Evolutionary conservation across 2,113 vertebrate species (phyloP).

Genomic region (Anas platyrhynchos): DNA sequence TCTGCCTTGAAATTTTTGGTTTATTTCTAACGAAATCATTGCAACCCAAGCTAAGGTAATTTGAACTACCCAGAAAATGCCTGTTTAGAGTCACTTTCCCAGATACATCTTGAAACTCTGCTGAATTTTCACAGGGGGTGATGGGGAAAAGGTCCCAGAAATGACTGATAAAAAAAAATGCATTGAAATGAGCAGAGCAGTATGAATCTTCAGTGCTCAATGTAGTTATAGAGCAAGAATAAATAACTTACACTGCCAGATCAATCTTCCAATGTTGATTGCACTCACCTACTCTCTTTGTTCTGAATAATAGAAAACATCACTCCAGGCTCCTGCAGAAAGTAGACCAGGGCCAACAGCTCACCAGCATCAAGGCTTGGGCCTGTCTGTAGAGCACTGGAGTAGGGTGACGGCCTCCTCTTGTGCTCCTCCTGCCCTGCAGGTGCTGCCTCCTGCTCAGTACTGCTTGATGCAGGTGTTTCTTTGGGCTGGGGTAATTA

Average conservation of each 20-base stretch:
- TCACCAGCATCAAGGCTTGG: background rate
- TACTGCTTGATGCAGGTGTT: fast-evolving
- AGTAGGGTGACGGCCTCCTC: background rate
- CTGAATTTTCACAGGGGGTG: background rate
- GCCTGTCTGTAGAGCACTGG: background rate
- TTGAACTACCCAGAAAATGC: background rate
- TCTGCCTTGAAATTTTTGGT: background rate
- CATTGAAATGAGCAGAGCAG: background rate
- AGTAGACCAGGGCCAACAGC: background rate
- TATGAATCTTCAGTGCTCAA: background rate
- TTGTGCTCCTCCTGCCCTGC: background rate
- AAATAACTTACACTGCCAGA: background rate
- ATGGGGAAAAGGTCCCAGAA: background rate
- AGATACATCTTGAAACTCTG: background rate
- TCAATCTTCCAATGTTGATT: background rate
- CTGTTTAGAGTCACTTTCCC: background rate
- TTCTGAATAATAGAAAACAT: background rate
- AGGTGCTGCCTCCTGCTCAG: background rate
- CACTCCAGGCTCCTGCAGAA: background rate
- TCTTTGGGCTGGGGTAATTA: too few relatives aligned
- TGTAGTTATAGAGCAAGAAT: background rate
- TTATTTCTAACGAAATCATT: background rate
- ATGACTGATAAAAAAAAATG: background rate
- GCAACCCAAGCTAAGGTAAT: background rate
- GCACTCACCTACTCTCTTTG: background rate